Base-by-base conservation (phyloP, 2,113 vertebrate species). In the Mastomys natalensis region DNA sequence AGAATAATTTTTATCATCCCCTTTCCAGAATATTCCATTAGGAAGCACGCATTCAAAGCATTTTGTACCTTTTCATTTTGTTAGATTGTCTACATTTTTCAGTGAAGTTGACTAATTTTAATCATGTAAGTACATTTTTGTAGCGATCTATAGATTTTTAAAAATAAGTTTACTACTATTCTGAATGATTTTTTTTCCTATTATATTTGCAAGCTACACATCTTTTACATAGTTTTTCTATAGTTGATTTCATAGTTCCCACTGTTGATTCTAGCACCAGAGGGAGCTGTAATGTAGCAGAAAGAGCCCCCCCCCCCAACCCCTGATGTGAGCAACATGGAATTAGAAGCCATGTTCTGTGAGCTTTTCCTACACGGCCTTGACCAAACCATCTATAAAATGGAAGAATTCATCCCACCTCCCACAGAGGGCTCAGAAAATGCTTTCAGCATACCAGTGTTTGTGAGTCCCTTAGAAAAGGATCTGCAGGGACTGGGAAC, bases 251-350 rank as follows among this genome's bases (percentile, higher is more conserved):
- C 53, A 5, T 94, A 90, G 66, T 78, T 72, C 10, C 72, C 40
- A 80, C 68, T 87, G 84, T 91, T 87, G 89, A 3, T 81, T 95
- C 91, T 6, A 58, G 85, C 96, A 97, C 90, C 82, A 97, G 95
- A 93, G 95, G 94, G 96, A 95, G 96, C 95, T 96, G 77, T 93
- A 77, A 84, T 66, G 89, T 77, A 96, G 86, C 72, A 4, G 48
- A 96, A 91, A 90, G 60, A 70, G 51, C n/a, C 21, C 16, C 34
- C 62, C 62, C 7, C 2, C 60, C 21, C 13, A 55, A 16, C 21
- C 37, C 34, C n/a, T 9, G 43, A 1, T 2, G 2, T 48, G 31
- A 91, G 81, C 40, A 86, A 51, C 3, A 24, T 29, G 13, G 45
- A 85, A 26, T 82, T 60, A 76, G 43, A 90, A 37, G 68, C n/a